Evolutionary conservation across 1,140 invertebrate genomes (phyloP), one percentile per base, ranked within the genome.

Genomic region (Apis florea): DNA sequence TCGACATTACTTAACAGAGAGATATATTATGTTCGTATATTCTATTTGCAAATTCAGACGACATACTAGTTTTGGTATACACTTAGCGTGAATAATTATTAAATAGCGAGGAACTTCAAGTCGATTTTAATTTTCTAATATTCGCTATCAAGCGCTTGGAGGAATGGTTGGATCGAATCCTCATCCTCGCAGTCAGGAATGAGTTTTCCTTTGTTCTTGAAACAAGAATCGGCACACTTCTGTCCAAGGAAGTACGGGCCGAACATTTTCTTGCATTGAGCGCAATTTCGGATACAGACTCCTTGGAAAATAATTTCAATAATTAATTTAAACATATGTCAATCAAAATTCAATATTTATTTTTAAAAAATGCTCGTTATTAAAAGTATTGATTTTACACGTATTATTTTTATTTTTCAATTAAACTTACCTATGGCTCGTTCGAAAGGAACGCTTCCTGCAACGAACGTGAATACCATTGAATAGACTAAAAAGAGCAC

Each of bases 191-290:
- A 98, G 88, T 98, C 97, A 0, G 97, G 97, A 66, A 97, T 96
- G 61, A 96, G 94, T 91, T 97, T 97, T 73, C 97, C 97, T 89
- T 97, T 96, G 90, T 96, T 96, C 89, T 97, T 96, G 63, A 97
- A 94, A 89, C 97, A 98, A 78, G 95, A 95, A 85, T 97, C 96
- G 0, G 97, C 97, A 89, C 97, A 98, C 0, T 96, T 94, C 70
- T 96, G 95, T 0, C 97, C 97, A 86, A 97, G 96, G 91, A 98
- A 98, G 93, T 97, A 97, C 0, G 95, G 95, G 0, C 97, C 97
- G 84, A 97, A 96, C 95, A 97, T 97, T 90, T 97, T 97, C 90
- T 97, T 97, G 92, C 97, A 98, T 89, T 97, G 97, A 0, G 96
- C 97, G 89, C 97, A 98, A 92, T 98, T 98, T 84, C 97, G 95